Evolutionary conservation across 2,888 invertebrate genomes (phyloP).

Genomic region (Coelinius sp.): DNA sequence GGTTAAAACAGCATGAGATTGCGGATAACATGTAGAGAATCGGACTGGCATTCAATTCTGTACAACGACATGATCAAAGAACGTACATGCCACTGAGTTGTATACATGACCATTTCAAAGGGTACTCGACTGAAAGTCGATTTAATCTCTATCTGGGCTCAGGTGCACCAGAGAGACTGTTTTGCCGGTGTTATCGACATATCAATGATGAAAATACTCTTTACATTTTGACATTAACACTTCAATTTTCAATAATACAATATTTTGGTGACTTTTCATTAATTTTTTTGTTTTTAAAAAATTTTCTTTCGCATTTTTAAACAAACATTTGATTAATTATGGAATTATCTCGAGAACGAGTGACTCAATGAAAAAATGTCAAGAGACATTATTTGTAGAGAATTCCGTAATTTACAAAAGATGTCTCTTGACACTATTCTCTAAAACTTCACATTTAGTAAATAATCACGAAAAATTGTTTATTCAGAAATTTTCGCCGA

Average conservation of each 20-base stretch:
- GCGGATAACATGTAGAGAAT: not conserved
- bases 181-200: not conserved
- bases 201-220: not conserved
- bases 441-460: too few relatives aligned
- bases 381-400: too few relatives aligned
- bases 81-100: not conserved
- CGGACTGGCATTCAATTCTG: conserved; percentile 2
- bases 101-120: not conserved
- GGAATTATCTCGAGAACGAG: too few relatives aligned
- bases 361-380: too few relatives aligned
- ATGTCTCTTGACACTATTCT: too few relatives aligned
- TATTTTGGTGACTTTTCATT: not conserved
- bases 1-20: not conserved
- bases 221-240: not conserved
- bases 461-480: too few relatives aligned
- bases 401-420: too few relatives aligned
- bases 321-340: too few relatives aligned
- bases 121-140: conserved; percentile 17
- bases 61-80: conserved; percentile 10
- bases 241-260: not conserved
- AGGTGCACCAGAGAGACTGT: not conserved
- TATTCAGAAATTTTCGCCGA: too few relatives aligned
- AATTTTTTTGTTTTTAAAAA: too few relatives aligned
- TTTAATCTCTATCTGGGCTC: not conserved
- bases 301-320: too few relatives aligned